A percentile compares a stretch with the other conserved stretches of the same genome.
Conservation (phyloP, 2,797 vertebrate genomes). For the Thunnus albacares region DNA sequence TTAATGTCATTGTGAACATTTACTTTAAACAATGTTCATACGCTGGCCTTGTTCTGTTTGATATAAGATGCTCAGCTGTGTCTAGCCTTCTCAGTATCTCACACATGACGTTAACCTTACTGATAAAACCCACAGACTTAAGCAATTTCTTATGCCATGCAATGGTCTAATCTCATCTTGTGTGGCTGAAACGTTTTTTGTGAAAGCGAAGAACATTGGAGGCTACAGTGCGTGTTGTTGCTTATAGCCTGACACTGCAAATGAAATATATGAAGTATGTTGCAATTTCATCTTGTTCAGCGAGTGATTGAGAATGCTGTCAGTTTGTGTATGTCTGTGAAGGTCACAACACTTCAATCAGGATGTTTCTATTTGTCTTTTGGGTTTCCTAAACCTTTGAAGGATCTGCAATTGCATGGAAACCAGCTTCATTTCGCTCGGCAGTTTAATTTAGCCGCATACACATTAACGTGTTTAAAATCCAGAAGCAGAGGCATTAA, state of each 20-base stretch:
- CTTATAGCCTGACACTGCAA: constrained; percentile 37
- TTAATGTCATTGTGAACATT: constrained; percentile 1
- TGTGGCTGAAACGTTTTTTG: constrained; percentile 35
- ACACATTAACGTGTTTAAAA: constrained; percentile 43
- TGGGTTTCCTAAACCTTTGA: constrained; percentile 47
- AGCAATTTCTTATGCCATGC: constrained; percentile 48
- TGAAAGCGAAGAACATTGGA: constrained; percentile 44
- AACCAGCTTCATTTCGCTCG: constrained; percentile 20
- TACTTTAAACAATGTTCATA: background rate
- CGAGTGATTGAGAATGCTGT: constrained; percentile 65
- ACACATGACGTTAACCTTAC: constrained; percentile 63
- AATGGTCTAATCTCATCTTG: constrained; percentile 56
- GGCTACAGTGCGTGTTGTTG: constrained; percentile 26
- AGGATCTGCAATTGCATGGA: constrained; percentile 15
- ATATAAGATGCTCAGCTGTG: constrained; percentile 31
- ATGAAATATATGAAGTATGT: constrained; percentile 41
- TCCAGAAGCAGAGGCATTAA: constrained; percentile 50
- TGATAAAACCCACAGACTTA: constrained; percentile 49
- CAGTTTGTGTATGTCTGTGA: constrained; percentile 60
- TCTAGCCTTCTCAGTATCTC: constrained; percentile 70
- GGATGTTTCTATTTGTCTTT: constrained; percentile 52
- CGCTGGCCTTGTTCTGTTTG: constrained; percentile 44
- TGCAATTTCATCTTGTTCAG: constrained; percentile 56
- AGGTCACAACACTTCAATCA: constrained; percentile 64
- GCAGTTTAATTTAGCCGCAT: constrained; percentile 23